A percentile compares a stretch with the other conserved stretches of the same genome.
phyloP scores from a whole-genome alignment of 2,113 vertebrate genomes.

The Paramormyrops kingsleyae region DNA sequence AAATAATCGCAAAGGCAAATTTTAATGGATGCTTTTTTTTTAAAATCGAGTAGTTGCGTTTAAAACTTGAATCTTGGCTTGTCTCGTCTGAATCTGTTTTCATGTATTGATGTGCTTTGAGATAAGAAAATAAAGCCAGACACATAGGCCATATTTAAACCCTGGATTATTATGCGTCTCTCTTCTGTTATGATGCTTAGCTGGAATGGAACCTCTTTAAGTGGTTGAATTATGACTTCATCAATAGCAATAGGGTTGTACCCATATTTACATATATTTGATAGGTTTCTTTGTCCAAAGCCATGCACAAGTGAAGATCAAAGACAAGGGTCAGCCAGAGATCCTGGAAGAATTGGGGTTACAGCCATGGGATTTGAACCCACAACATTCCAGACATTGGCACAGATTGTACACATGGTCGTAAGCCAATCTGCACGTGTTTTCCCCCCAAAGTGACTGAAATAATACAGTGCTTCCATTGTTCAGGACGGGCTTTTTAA shows the following conservation, averaged over 20 bases:
- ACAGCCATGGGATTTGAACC: background rate
- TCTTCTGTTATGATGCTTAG: background rate
- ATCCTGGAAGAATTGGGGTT: background rate
- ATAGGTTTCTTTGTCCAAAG: background rate
- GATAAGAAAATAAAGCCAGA: background rate
- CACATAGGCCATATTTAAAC: background rate
- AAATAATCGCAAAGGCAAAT: background rate
- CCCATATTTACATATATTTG: background rate
- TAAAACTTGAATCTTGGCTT: background rate
- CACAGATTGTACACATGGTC: background rate
- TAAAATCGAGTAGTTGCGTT: background rate
- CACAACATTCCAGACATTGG: background rate
- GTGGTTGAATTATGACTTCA: background rate
- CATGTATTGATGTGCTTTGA: background rate
- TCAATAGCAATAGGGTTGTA: background rate
- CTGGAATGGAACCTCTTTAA: background rate
- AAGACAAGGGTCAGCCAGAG: background rate
- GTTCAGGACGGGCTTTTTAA: background rate
- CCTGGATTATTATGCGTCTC: background rate
- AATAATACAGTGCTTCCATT: background rate
- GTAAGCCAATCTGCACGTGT: background rate
- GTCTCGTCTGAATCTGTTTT: background rate
- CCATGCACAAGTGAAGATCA: background rate
- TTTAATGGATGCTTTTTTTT: background rate
- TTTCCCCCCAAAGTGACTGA: background rate